These are phyloP conservation scores for Platichthys stellatus DNA, from an alignment of 2,113 vertebrate species.

Conservation along the genomic window DNA sequence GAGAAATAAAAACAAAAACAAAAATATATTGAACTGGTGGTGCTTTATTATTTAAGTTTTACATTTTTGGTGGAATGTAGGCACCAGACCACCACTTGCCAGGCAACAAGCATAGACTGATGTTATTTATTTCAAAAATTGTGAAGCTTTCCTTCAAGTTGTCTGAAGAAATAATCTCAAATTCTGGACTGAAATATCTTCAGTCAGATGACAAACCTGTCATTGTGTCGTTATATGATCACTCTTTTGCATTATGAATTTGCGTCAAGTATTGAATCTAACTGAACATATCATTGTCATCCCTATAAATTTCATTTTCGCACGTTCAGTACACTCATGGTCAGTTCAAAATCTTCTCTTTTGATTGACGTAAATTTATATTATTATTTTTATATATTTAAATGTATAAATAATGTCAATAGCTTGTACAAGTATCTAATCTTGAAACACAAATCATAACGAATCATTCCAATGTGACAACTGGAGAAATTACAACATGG, in stretches of 20 bases:
- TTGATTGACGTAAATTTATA: no score
- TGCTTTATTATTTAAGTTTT: neutral
- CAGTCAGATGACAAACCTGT: neutral
- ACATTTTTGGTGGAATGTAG: no score
- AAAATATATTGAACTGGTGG: neutral
- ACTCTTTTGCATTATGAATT: neutral
- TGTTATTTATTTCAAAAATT: no score
- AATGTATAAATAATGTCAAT: neutral
- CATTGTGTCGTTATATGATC: neutral
- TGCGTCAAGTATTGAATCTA: neutral
- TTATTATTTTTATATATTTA: no score
- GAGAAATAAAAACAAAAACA: slow-evolving; percentile 61
- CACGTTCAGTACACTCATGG: no score
- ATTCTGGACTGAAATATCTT: neutral
- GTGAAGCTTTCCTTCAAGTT: no score
- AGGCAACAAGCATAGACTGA: no score
- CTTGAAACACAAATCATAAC: neutral
- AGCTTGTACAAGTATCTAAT: neutral
- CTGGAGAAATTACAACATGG: neutral
- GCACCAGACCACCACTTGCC: no score
- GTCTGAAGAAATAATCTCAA: neutral
- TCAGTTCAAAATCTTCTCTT: no score
- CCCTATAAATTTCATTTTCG: no score
- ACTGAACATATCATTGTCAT: neutral
- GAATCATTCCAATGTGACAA: neutral